Conservation (phyloP, 2,888 invertebrate species). For the Cacoxenus indagator region DNA sequence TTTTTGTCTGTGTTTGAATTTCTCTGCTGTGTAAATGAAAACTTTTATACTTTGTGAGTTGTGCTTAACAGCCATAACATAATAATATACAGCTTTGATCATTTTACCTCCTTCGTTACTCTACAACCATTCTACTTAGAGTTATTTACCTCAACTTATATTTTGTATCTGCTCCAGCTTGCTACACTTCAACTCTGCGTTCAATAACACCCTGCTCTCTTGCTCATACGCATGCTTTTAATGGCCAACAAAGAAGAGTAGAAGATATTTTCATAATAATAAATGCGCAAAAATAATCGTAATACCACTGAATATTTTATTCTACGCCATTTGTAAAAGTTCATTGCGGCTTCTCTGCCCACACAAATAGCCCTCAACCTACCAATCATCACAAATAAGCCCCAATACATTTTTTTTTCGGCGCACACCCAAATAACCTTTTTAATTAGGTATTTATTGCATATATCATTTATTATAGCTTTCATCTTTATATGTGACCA, state of each 20-base stretch:
- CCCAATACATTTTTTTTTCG: background rate
- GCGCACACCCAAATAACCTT: background rate
- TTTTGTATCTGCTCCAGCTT: no score
- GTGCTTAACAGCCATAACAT: no score
- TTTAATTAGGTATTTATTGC: background rate
- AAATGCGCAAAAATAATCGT: slow-evolving; percentile 7
- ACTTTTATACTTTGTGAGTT: no score
- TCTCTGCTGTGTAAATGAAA: background rate
- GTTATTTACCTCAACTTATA: no score
- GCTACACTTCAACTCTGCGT: no score
- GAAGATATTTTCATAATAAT: slow-evolving; percentile 13
- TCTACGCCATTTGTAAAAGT: background rate
- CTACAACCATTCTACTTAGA: no score
- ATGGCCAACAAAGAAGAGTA: background rate
- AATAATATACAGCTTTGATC: no score
- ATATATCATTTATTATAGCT: background rate
- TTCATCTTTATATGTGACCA: background rate
- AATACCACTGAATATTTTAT: background rate
- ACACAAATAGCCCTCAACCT: no score
- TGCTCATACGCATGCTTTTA: slow-evolving; percentile 14
- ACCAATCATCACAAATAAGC: background rate
- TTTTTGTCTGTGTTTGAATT: background rate
- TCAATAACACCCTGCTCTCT: no score
- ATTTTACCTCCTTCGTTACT: no score
- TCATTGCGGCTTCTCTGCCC: background rate